Conservation (phyloP, 2,888 invertebrate genomes). For the Chironomus riparius region DNA sequence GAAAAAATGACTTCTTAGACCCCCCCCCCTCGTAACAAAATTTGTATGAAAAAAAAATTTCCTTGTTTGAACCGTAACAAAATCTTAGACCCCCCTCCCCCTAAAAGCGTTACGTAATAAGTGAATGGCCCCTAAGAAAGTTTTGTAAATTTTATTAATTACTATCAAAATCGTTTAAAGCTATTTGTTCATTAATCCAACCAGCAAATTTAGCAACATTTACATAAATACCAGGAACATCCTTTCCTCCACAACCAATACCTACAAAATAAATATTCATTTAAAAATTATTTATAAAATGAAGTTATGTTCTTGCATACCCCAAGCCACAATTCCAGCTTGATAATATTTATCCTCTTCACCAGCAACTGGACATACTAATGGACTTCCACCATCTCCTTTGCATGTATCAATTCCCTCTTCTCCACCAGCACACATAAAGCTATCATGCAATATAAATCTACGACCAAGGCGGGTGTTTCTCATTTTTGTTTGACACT, state of each 20-base stretch:
- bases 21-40: no score
- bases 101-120: no score
- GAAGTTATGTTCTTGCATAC: slow-evolving; percentile 36
- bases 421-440: slow-evolving; percentile 73
- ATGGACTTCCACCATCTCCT: slow-evolving; percentile 50
- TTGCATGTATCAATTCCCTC: slow-evolving; percentile 47
- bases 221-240: slow-evolving; percentile 62
- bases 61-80: no score
- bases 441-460: slow-evolving; percentile 57
- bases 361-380: slow-evolving; percentile 59
- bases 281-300: slow-evolving; percentile 36
- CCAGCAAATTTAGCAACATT: slow-evolving; percentile 53
- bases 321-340: slow-evolving; percentile 70
- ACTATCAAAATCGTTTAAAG: no score
- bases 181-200: slow-evolving; percentile 52
- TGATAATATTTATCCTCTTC: slow-evolving; percentile 34
- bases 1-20: no score
- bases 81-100: no score
- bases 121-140: no score
- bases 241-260: slow-evolving; percentile 60
- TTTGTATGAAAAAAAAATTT: no score
- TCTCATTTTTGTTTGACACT: slow-evolving; percentile 43
- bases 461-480: no score
- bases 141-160: no score
- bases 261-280: slow-evolving; percentile 70